Conservation (phyloP, 2,113 vertebrate species). For the Camelus dromedarius region DNA sequence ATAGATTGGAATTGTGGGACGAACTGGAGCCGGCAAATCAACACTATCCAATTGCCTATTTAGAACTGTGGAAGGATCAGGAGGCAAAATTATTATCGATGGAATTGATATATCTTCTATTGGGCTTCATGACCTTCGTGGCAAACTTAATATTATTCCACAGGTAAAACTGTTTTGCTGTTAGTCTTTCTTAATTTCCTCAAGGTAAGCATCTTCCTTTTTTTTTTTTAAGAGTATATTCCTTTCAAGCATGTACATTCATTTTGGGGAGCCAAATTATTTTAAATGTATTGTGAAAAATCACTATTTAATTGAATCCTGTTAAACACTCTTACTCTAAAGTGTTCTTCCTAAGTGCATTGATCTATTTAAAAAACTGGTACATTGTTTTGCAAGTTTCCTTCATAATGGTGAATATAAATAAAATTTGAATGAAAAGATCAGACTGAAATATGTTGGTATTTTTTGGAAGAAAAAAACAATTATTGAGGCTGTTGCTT, state of each 20-base stretch:
- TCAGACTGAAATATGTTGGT: not conserved
- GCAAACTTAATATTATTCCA: constrained; percentile 86
- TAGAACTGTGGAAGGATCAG: constrained; percentile 81
- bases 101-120: constrained; percentile 83
- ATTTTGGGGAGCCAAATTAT: not conserved
- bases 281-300: constrained; percentile 30
- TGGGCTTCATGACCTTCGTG: constrained; percentile 84
- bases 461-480: not conserved
- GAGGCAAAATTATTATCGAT: constrained; percentile 86
- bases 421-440: constrained; percentile 13
- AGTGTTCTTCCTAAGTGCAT: not conserved
- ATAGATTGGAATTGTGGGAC: constrained; percentile 86
- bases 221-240: not conserved
- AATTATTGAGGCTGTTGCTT: not conserved
- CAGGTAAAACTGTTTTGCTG: constrained; percentile 74
- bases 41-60: constrained; percentile 85
- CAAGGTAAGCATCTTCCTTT: not conserved
- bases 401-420: constrained; percentile 41
- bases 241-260: constrained; percentile 5
- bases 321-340: not conserved
- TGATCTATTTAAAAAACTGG: not conserved
- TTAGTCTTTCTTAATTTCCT: not conserved
- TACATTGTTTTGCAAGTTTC: not conserved
- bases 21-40: constrained; percentile 84
- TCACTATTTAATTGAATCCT: not conserved